Percentiles rank a stretch among this genome's conserved stretches.
Conservation (phyloP, 2,797 vertebrate species). For the Sphenopsis melanotis region DNA sequence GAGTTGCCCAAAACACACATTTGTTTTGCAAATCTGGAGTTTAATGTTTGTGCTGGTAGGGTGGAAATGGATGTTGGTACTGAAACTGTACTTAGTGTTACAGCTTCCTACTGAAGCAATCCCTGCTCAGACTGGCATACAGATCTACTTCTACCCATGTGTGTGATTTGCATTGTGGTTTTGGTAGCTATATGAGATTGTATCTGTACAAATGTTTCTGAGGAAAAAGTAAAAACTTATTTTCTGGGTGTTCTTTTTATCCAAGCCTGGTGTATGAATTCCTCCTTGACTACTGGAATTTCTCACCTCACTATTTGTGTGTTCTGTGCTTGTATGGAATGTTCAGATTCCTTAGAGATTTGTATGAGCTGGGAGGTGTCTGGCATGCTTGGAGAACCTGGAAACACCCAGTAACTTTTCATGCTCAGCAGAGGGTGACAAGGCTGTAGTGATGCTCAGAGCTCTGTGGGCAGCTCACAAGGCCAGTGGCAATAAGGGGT, state of each 20-base stretch:
- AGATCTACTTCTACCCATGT: neutral
- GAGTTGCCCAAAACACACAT: neutral
- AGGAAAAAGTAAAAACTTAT: neutral
- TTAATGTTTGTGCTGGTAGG: neutral
- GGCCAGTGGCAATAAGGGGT: neutral
- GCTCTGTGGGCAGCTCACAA: neutral
- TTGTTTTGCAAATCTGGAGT: neutral
- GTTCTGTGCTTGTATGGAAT: neutral
- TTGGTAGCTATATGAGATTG: neutral
- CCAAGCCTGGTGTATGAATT: neutral
- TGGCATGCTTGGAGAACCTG: neutral
- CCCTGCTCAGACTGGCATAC: neutral
- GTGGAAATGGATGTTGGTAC: neutral
- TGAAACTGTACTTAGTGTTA: neutral
- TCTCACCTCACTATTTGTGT: fast-evolving
- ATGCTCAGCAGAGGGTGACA: neutral
- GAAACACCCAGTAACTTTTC: neutral
- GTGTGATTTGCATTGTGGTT: neutral
- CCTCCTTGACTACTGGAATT: neutral
- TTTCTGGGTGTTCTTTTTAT: neutral
- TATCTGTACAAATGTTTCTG: neutral
- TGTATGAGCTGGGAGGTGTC: neutral
- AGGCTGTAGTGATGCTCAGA: neutral
- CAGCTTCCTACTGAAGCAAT: neutral
- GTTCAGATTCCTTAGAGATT: neutral